Percentiles rank a stretch among this genome's conserved stretches.
Conservation (phyloP, 2,888 invertebrate species). For the Osmoderma eremita region DNA sequence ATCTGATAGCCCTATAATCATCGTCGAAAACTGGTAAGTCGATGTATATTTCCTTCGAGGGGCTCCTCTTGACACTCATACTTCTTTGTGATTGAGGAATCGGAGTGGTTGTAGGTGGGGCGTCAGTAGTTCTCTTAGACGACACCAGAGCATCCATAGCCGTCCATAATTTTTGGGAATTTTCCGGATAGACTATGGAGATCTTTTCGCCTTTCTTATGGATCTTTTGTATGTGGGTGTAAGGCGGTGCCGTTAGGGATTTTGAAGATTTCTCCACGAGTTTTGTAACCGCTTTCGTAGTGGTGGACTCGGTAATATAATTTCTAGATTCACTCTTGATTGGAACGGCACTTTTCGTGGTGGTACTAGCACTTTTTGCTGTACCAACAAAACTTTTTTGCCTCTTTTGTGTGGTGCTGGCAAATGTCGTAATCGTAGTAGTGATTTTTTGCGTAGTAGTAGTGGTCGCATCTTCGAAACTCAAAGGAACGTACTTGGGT, state of each 20-base stretch:
- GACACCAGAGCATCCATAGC: conserved; percentile 11
- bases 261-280: too few species aligned
- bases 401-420: neutral
- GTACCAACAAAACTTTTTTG: too few species aligned
- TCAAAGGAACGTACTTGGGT: conserved; percentile 59
- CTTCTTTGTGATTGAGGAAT: conserved; percentile 44
- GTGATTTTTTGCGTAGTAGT: conserved; percentile 4
- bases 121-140: conserved; percentile 15
- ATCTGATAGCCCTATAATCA: conserved; percentile 56
- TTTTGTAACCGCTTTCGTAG: conserved; percentile 10
- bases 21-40: conserved; percentile 61
- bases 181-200: conserved; percentile 41
- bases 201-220: conserved; percentile 51
- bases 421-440: conserved; percentile 20
- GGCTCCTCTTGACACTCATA: conserved; percentile 44
- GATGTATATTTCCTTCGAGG: conserved; percentile 57
- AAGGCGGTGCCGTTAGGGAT: conserved; percentile 51
- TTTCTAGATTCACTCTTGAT: too few species aligned
- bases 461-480: conserved; percentile 54
- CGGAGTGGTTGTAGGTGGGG: neutral
- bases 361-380: too few species aligned
- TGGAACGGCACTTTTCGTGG: too few species aligned
- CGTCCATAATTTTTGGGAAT: conserved; percentile 30
- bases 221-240: conserved; percentile 61
- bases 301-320: neutral